These are phyloP conservation scores for Daktulosphaira vitifoliae DNA, from an alignment of 1,140 invertebrate species.

Conservation along the genomic window DNA sequence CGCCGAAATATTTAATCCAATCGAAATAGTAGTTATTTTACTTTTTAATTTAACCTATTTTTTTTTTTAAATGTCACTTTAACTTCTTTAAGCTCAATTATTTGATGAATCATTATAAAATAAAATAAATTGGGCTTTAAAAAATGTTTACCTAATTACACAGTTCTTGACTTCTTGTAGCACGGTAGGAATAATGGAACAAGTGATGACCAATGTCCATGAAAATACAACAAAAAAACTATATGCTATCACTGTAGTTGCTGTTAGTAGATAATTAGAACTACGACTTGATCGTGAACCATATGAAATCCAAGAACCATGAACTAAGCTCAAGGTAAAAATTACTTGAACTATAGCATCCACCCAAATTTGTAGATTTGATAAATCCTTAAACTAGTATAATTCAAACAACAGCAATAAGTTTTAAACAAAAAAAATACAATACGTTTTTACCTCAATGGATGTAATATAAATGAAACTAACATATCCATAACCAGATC, in stretches of 20 bases:
- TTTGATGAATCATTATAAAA: too few species aligned
- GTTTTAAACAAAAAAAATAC: neutral
- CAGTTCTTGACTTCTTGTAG: constrained; percentile 13
- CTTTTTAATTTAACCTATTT: too few species aligned
- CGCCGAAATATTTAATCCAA: too few species aligned
- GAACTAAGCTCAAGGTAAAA: neutral
- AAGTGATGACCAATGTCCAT: constrained; percentile 17
- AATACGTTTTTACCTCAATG: neutral
- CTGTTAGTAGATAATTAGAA: constrained; percentile 16
- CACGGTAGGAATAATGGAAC: constrained; percentile 9
- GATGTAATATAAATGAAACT: constrained; percentile 18
- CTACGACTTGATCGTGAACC: constrained; percentile 7
- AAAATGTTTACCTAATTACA: constrained; percentile 5
- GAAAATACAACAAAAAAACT: constrained; percentile 12
- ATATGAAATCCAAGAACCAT: constrained; percentile 9
- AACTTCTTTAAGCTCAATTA: too few species aligned
- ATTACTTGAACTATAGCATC: constrained; percentile 16
- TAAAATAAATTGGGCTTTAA: too few species aligned
- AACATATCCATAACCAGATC: constrained; percentile 15
- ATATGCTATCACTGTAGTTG: constrained; percentile 8
- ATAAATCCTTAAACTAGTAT: constrained; percentile 19
- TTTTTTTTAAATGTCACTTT: too few species aligned
- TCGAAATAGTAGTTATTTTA: too few species aligned
- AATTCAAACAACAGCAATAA: too few species aligned
- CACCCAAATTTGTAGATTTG: constrained; percentile 1